These are phyloP conservation scores for Agapornis roseicollis DNA, from an alignment of 2,113 vertebrate species.

Conservation along the genomic window DNA sequence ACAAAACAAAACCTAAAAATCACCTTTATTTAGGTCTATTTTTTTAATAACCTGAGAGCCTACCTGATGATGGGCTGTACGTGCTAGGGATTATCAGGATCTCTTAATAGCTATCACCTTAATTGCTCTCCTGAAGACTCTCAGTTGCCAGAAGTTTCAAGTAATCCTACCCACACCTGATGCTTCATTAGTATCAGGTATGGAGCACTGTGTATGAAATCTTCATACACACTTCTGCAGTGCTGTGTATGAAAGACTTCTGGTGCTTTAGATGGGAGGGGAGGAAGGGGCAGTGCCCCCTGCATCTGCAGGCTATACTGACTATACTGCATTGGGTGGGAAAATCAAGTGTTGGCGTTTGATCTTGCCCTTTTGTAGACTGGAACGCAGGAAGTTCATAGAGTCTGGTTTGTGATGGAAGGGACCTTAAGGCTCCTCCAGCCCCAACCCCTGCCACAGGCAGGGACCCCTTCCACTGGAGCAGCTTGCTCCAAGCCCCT, in stretches of 20 bases:
- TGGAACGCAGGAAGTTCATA: not conserved
- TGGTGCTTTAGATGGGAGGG: not conserved
- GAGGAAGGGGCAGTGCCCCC: not conserved
- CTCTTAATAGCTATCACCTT: not conserved
- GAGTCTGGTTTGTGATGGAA: not conserved
- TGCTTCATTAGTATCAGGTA: not conserved
- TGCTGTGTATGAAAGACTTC: not conserved
- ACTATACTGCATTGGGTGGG: fast-evolving
- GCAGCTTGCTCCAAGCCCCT: too few species aligned
- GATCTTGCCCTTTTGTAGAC: not conserved
- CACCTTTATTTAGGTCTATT: not conserved
- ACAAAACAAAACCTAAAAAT: not conserved
- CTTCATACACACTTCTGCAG: not conserved
- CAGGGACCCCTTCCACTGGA: not conserved
- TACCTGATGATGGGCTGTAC: not conserved
- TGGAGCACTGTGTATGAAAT: not conserved
- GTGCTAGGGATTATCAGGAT: not conserved
- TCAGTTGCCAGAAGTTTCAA: not conserved
- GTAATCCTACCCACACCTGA: not conserved
- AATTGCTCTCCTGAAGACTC: not conserved
- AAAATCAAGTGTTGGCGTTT: not conserved
- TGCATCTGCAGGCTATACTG: not conserved
- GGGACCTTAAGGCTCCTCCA: fast-evolving
- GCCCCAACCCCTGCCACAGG: not conserved
- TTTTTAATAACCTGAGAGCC: not conserved